These are phyloP conservation scores for Crypturellus undulatus DNA, from an alignment of 2,113 vertebrate genomes.

Conservation along the genomic window DNA sequence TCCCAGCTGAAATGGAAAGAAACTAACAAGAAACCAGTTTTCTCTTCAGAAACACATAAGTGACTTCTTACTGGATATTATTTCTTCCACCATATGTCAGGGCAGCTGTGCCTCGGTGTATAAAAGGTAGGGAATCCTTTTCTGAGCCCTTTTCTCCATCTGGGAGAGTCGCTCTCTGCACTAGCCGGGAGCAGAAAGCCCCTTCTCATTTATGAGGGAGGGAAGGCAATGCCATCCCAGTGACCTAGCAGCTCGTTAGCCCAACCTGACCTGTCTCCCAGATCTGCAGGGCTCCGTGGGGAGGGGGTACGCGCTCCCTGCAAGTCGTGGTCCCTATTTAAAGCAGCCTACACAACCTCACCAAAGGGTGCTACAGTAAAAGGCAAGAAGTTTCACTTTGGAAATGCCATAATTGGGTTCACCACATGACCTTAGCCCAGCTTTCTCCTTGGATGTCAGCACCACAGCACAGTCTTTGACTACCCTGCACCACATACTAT, in stretches of 20 bases:
- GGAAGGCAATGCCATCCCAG: neutral
- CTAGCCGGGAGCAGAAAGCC: neutral
- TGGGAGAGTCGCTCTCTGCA: neutral
- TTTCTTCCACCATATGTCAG: neutral
- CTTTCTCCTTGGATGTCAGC: neutral
- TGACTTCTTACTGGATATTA: neutral
- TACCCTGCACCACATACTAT: neutral
- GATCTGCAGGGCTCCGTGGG: neutral
- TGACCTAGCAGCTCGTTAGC: neutral
- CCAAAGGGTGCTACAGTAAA: neutral
- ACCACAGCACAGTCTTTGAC: neutral
- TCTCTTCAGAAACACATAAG: neutral
- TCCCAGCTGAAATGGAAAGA: neutral
- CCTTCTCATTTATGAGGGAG: neutral
- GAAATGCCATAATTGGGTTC: neutral
- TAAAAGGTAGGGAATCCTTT: neutral
- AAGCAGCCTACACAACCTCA: neutral
- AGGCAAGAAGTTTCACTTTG: neutral
- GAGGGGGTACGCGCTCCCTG: neutral
- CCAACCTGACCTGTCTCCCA: neutral
- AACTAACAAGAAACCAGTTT: neutral
- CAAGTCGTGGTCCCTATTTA: neutral
- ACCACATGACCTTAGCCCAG: neutral
- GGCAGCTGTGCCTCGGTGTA: neutral
- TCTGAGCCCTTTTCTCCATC: too few species aligned